Conservation (phyloP, 2,113 vertebrate species). For the Labeo catla region DNA sequence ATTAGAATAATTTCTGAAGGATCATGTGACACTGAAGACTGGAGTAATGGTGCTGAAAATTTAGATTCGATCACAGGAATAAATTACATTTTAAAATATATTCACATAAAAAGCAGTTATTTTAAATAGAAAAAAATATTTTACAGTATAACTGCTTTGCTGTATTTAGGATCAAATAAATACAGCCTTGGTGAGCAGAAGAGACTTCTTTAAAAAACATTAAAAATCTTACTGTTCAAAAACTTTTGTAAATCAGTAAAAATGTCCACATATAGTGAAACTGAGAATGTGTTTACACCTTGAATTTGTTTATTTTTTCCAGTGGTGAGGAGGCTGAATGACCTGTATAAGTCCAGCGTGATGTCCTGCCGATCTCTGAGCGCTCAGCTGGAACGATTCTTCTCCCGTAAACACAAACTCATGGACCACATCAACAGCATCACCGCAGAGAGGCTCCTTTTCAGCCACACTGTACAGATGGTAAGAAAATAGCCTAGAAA, state of each 20-base stretch:
- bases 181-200: too few relatives aligned
- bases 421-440: slow-evolving; percentile 94
- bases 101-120: too few relatives aligned
- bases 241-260: not conserved
- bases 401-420: slow-evolving; percentile 91
- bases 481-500: slow-evolving; percentile 67
- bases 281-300: not conserved
- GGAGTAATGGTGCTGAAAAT: too few relatives aligned
- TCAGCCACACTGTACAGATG: slow-evolving; percentile 94
- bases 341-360: slow-evolving; percentile 92
- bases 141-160: too few relatives aligned
- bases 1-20: too few relatives aligned
- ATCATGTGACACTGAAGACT: too few relatives aligned
- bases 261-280: not conserved
- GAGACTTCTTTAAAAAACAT: too few relatives aligned
- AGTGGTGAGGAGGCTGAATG: slow-evolving; percentile 92
- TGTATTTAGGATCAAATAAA: too few relatives aligned
- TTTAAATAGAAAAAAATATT: too few relatives aligned
- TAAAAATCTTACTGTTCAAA: not conserved
- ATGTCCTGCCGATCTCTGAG: slow-evolving; percentile 88
- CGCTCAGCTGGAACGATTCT: slow-evolving; percentile 88
- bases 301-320: slow-evolving; percentile 21
- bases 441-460: slow-evolving; percentile 92
- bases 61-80: too few relatives aligned
- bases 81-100: too few relatives aligned